These are phyloP conservation scores for Malurus elegans DNA, from an alignment of 2,113 vertebrate species.

Conservation along the genomic window DNA sequence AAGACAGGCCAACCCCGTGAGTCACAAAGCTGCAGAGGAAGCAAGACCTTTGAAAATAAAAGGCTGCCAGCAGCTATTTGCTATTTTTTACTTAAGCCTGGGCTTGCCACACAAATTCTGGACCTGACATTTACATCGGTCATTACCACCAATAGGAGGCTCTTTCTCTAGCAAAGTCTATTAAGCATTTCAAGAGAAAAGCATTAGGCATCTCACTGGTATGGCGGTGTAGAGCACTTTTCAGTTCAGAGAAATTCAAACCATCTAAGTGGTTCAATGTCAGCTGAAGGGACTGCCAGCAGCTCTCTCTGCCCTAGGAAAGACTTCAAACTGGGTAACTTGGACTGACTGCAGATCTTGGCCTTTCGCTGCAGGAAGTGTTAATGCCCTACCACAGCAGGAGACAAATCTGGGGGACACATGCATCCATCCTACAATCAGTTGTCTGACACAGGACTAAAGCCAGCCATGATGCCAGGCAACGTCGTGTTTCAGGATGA, in stretches of 20 bases:
- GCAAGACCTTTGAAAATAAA: background rate
- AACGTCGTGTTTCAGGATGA: background rate
- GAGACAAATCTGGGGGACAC: background rate
- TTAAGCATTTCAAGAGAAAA: background rate
- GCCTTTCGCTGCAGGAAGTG: background rate
- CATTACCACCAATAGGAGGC: background rate
- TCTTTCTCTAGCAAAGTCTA: background rate
- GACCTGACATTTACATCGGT: background rate
- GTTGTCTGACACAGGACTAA: constrained; percentile 8
- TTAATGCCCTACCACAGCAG: background rate
- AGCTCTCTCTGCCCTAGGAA: background rate
- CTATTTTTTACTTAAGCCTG: background rate
- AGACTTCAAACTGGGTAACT: background rate
- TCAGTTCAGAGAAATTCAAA: background rate
- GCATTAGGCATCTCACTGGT: background rate
- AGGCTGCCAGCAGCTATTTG: background rate
- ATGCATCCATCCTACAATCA: constrained; percentile 24
- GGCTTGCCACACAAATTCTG: background rate
- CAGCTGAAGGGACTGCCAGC: background rate
- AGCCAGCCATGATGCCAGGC: background rate
- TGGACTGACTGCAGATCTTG: background rate
- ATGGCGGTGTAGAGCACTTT: background rate
- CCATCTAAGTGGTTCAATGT: background rate
- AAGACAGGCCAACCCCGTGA: background rate
- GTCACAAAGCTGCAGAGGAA: background rate